Conservation (phyloP, 1,140 invertebrate genomes). For the Propsilocerus akamusi region DNA sequence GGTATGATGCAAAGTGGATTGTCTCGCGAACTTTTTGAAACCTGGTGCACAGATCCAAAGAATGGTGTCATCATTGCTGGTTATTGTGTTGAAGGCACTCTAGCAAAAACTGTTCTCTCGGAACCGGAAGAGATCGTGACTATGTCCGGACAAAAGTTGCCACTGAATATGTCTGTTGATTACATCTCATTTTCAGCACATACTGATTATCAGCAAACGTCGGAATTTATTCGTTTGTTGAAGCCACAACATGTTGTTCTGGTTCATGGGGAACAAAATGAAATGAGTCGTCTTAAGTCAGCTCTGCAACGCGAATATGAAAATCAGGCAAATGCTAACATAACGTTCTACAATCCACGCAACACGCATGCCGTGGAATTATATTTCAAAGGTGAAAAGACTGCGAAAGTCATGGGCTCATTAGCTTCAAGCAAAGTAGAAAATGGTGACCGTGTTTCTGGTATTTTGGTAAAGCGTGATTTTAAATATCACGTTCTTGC, state of each 20-base stretch:
- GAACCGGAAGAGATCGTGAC: conserved; percentile 96
- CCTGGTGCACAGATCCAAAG: conserved; percentile 94
- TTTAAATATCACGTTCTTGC: conserved; percentile 95
- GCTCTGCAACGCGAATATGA: conserved; percentile 90
- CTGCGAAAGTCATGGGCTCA: conserved; percentile 90
- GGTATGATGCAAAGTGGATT: conserved; percentile 99
- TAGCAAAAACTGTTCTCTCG: conserved; percentile 92
- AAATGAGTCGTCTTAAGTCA: conserved; percentile 91
- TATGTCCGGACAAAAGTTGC: conserved; percentile 87
- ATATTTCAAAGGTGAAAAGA: conserved; percentile 93
- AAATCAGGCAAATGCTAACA: conserved; percentile 67
- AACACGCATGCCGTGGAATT: conserved; percentile 89
- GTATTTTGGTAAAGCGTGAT: conserved; percentile 91
- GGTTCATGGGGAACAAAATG: conserved; percentile 97
- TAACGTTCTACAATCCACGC: conserved; percentile 86
- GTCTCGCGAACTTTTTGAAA: conserved; percentile 94
- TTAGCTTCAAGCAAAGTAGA: conserved; percentile 68
- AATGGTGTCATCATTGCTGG: conserved; percentile 97
- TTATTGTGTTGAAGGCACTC: conserved; percentile 97
- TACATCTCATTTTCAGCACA: conserved; percentile 99
- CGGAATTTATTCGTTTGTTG: conserved; percentile 85
- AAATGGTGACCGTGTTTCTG: conserved; percentile 64
- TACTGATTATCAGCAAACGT: conserved; percentile 97
- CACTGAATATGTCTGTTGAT: conserved; percentile 93
- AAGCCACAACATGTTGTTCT: conserved; percentile 93